phyloP scores from a whole-genome alignment of 2,888 invertebrate genomes.

The Drosophila vallismaia region DNA sequence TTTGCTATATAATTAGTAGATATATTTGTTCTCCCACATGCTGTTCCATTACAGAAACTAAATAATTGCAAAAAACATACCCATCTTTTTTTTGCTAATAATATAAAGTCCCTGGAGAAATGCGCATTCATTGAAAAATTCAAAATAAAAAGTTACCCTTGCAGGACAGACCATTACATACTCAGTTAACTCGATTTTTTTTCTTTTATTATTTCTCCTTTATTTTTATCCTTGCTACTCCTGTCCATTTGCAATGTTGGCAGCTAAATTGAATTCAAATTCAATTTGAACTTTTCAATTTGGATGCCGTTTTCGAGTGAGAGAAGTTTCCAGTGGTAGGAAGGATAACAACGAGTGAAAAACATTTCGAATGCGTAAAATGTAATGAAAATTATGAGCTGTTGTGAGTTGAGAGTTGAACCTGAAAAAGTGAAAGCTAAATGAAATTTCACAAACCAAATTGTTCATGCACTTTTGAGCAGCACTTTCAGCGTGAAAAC shows the following conservation, averaged over 20 bases:
- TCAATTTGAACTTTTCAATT: slow-evolving; percentile 84
- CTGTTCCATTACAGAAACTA: no score
- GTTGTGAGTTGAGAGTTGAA: slow-evolving; percentile 17
- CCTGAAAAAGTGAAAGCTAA: slow-evolving; percentile 55
- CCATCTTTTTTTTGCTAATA: slow-evolving; percentile 21
- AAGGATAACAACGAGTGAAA: slow-evolving; percentile 37
- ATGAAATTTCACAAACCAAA: slow-evolving; percentile 74
- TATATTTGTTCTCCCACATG: no score
- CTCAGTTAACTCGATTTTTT: slow-evolving; percentile 54
- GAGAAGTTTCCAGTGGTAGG: slow-evolving; percentile 21
- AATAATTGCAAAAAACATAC: no score
- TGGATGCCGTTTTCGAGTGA: slow-evolving; percentile 39
- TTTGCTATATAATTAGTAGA: no score
- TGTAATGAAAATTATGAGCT: slow-evolving; percentile 72
- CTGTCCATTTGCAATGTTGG: slow-evolving; percentile 59
- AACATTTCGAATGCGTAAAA: slow-evolving; percentile 71
- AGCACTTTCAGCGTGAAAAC: slow-evolving; percentile 62
- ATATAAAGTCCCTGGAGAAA: slow-evolving; percentile 41
- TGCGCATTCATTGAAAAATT: slow-evolving; percentile 29
- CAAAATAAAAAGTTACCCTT: slow-evolving; percentile 18
- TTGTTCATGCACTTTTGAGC: slow-evolving; percentile 75
- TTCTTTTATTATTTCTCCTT: slow-evolving; percentile 20
- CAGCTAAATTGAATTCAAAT: slow-evolving; percentile 83
- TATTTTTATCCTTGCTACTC: slow-evolving; percentile 29
- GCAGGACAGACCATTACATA: slow-evolving; percentile 59